A percentile compares a stretch with the other conserved stretches of the same genome.
Evolutionary conservation across 2,797 vertebrate species (phyloP).

Genomic region (Phalloptychus januarius): DNA sequence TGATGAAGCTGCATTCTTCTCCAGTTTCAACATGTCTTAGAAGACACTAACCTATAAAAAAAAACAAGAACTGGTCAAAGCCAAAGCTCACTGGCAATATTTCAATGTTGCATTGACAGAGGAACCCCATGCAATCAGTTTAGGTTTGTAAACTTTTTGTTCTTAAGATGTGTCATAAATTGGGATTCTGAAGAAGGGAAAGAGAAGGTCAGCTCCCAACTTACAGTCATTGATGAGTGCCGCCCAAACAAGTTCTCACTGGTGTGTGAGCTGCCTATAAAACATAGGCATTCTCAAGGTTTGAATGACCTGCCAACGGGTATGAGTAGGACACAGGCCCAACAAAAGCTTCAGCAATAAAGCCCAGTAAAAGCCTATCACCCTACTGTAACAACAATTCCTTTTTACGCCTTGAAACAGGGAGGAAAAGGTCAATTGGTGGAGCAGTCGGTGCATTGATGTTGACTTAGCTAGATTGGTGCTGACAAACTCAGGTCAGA

Average conservation of each 20-base stretch:
- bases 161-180: conserved; percentile 46
- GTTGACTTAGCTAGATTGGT: conserved; percentile 81
- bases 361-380: conserved; percentile 81
- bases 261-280: conserved; percentile 79
- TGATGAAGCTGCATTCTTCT: conserved; percentile 74
- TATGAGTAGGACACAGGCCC: conserved; percentile 81
- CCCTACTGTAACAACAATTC: conserved; percentile 83
- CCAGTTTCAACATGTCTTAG: conserved; percentile 66
- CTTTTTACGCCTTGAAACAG: conserved; percentile 75
- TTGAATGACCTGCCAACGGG: conserved; percentile 80
- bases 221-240: conserved; percentile 70
- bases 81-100: conserved; percentile 8
- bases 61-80: conserved; percentile 22
- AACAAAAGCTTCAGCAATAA: conserved; percentile 81
- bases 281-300: conserved; percentile 75
- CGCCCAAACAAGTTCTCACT: conserved; percentile 69
- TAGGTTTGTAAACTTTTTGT: conserved; percentile 25
- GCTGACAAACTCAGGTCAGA: conserved; percentile 78
- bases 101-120: background rate
- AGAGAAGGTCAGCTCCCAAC: conserved; percentile 74
- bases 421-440: conserved; percentile 80
- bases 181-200: conserved; percentile 37
- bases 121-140: conserved; percentile 13
- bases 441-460: conserved; percentile 77
- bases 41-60: conserved; percentile 44